Percentiles rank a stretch among this genome's conserved stretches.
These are phyloP conservation scores for Liolophura sinensis DNA, from an alignment of 1,140 invertebrate genomes.

Conservation along the genomic window DNA sequence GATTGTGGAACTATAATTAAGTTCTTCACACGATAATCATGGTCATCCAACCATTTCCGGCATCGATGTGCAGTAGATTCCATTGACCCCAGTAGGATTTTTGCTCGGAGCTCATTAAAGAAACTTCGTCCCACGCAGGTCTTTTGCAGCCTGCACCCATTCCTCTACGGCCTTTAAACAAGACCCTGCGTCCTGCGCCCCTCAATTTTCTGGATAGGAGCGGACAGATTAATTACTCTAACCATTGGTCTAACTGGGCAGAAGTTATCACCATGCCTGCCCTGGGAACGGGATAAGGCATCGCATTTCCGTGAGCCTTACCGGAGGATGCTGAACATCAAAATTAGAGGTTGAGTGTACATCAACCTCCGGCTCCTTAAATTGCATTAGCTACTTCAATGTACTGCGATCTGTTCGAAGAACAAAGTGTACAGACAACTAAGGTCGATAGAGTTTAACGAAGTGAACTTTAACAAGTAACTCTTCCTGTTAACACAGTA, in stretches of 20 bases:
- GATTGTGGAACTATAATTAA: slow-evolving; percentile 2
- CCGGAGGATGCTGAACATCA: slow-evolving; percentile 1
- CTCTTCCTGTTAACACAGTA: slow-evolving; percentile 37
- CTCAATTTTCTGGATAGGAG: too few species aligned
- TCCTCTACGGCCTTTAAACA: neutral
- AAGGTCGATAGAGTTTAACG: slow-evolving; percentile 29
- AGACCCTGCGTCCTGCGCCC: neutral
- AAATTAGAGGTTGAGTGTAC: neutral
- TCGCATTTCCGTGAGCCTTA: neutral
- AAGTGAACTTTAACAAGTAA: slow-evolving; percentile 31
- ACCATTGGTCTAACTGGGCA: too few species aligned
- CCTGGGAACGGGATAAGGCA: too few species aligned
- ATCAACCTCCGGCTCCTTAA: slow-evolving; percentile 5
- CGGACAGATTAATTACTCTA: too few species aligned
- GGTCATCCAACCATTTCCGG: too few species aligned
- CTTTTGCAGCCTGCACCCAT: neutral
- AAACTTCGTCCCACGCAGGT: slow-evolving; percentile 5
- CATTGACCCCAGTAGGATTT: slow-evolving; percentile 11
- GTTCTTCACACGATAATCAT: neutral
- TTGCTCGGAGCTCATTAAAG: neutral
- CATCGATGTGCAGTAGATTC: neutral
- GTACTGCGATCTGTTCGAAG: slow-evolving; percentile 9
- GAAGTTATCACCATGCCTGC: neutral
- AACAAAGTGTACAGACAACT: slow-evolving; percentile 5
- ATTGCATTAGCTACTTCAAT: slow-evolving; percentile 7